Conservation (phyloP, 2,797 vertebrate species). For the Cyclopterus lumpus region DNA sequence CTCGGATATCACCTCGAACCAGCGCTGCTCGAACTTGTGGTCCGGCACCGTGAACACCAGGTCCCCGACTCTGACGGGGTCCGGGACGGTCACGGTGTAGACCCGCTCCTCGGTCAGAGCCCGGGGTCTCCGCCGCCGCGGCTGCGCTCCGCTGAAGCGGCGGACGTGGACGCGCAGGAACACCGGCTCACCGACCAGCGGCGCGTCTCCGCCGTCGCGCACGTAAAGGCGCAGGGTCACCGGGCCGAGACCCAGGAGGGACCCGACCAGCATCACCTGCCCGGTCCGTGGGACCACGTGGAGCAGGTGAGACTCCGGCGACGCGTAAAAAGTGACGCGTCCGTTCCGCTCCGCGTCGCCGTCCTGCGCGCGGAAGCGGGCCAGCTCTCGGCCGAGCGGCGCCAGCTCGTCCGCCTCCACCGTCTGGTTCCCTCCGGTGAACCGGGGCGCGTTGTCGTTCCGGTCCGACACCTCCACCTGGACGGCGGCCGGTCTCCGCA, state of each 20-base stretch:
- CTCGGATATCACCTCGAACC: conserved; percentile 86
- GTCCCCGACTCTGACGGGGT: conserved; percentile 82
- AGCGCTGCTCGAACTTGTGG: conserved; percentile 79
- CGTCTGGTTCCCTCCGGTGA: conserved; percentile 59
- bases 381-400: conserved; percentile 74
- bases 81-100: conserved; percentile 84
- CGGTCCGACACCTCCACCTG: conserved; percentile 80
- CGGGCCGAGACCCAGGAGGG: conserved; percentile 72
- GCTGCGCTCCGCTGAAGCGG: conserved; percentile 14
- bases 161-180: conserved; percentile 68
- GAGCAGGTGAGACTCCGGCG: conserved; percentile 70
- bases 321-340: conserved; percentile 72
- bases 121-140: conserved; percentile 62
- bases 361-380: conserved; percentile 78
- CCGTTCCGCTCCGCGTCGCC: conserved; percentile 79
- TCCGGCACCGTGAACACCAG: conserved; percentile 89
- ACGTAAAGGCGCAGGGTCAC: conserved; percentile 73
- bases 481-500: conserved; percentile 50
- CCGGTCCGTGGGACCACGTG: conserved; percentile 84
- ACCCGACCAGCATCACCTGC: conserved; percentile 78
- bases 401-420: conserved; percentile 74
- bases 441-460: conserved; percentile 81
- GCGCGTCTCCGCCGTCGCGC: conserved; percentile 72
- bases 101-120: conserved; percentile 75
- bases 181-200: conserved; percentile 72